These are phyloP conservation scores for Mnemiopsis leidyi DNA, from an alignment of 37 sponge, comb jelly and placozoan genomes.

Conservation along the genomic window DNA sequence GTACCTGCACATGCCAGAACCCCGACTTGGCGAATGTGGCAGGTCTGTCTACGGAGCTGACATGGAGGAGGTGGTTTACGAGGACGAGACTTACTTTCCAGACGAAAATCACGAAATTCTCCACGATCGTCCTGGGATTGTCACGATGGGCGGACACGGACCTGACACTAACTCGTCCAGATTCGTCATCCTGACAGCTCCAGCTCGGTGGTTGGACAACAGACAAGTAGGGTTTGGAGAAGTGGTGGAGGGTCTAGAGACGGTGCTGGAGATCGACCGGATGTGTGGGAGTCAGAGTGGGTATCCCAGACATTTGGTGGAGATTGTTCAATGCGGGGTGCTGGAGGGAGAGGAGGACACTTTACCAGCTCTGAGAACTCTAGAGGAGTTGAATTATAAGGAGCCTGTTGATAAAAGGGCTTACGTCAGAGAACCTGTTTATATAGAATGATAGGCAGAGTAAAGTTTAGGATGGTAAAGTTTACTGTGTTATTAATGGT, in stretches of 20 bases:
- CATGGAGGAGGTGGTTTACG: neutral
- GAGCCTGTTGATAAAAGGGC: neutral
- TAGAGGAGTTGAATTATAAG: neutral
- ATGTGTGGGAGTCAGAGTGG: constrained; percentile 14
- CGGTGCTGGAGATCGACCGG: neutral
- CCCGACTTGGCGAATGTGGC: constrained; percentile 1
- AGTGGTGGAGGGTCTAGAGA: constrained; percentile 18
- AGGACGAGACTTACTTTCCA: constrained; percentile 27
- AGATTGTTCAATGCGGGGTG: neutral
- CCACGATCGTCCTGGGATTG: constrained; percentile 13
- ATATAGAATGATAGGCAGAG: neutral
- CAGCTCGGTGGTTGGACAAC: neutral
- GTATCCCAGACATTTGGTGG: constrained; percentile 1
- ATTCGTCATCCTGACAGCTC: neutral
- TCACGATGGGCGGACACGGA: neutral
- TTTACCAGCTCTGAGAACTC: neutral
- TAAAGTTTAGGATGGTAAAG: no score
- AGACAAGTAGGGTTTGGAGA: constrained; percentile 33
- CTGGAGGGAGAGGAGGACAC: neutral
- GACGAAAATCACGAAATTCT: neutral
- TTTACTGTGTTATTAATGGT: no score
- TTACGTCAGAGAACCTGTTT: neutral
- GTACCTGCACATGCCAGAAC: neutral
- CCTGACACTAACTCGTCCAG: constrained; percentile 47
- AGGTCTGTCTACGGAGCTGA: neutral